Evolutionary conservation across 2,888 invertebrate species (phyloP), one percentile per base, ranked within the genome.

Genomic region (Lithophane ornitopus): DNA sequence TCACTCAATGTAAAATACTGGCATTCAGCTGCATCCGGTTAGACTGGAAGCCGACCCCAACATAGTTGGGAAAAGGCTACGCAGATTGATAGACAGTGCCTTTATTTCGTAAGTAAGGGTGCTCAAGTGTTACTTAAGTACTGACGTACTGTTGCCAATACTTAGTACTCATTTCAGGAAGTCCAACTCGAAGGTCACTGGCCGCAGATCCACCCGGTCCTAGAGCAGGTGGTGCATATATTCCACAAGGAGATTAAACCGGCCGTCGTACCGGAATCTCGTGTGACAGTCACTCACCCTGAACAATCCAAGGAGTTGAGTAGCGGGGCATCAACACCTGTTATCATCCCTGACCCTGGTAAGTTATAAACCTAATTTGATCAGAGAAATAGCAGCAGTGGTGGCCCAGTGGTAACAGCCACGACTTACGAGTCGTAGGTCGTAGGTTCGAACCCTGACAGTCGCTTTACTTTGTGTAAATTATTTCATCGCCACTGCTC

Each of bases 131-230:
- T 22, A 28, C 12, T 22, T 7, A 46, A 39, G 12, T 66, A 16
- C 0, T 39, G 19, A 34, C 14, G 0, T 49, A 19, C 19, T 12
- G 3, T 26, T 28, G 22, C 34, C 34, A 26, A 46, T 76, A 49
- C 14, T 44, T 14, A 39, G n/a, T 72, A 19, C 28, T 11, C 3
- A 58, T 76, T 87, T 8, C 80, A 95, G 95, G 94, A 94, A 81
- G 90, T 95, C 7, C 92, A 94, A 69, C 71, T 96, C 14, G 95
- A 95, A 90, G 95, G 95, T 0, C 92, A 91, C 58, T 94, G 94
- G 95, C 90, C 93, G 0, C 92, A 94, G 65, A 89, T 96, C 16
- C 91, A 94, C 70, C 93, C 94, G 0, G 91, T 93, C 0, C 73
- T 96, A 22, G 91, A 92, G n/a, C 93, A 95, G 54, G 93, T 95